Conservation (phyloP, 2,113 vertebrate genomes). For the Zosterops japonicus region DNA sequence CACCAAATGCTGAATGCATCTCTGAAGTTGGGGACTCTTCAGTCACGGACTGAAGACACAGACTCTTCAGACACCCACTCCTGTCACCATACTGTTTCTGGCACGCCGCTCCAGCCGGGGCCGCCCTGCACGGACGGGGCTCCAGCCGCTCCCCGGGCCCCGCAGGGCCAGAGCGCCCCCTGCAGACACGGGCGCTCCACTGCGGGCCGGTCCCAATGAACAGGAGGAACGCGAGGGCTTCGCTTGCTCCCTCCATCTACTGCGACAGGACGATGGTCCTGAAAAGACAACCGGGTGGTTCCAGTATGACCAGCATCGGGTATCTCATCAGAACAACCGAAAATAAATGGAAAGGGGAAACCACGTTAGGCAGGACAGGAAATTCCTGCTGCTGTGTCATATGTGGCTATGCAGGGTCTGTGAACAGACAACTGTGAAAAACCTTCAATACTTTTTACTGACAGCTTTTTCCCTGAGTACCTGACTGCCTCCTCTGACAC, state of each 20-base stretch:
- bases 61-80: background rate
- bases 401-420: background rate
- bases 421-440: background rate
- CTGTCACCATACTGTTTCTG: background rate
- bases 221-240: rapidly evolving
- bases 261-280: background rate
- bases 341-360: background rate
- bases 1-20: constrained; percentile 37
- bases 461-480: background rate
- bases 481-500: background rate
- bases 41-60: background rate
- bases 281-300: rapidly evolving
- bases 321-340: background rate
- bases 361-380: background rate
- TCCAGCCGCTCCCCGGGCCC: background rate
- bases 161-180: background rate
- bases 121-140: background rate
- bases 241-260: rapidly evolving
- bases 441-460: background rate
- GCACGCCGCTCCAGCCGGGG: background rate
- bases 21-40: background rate
- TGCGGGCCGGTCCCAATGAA: rapidly evolving
- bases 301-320: rapidly evolving
- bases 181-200: background rate
- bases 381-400: background rate